Percentiles rank a stretch among this genome's conserved stretches.
phyloP scores from a whole-genome alignment of 2,888 invertebrate genomes.

The Agonum fuliginosum region DNA sequence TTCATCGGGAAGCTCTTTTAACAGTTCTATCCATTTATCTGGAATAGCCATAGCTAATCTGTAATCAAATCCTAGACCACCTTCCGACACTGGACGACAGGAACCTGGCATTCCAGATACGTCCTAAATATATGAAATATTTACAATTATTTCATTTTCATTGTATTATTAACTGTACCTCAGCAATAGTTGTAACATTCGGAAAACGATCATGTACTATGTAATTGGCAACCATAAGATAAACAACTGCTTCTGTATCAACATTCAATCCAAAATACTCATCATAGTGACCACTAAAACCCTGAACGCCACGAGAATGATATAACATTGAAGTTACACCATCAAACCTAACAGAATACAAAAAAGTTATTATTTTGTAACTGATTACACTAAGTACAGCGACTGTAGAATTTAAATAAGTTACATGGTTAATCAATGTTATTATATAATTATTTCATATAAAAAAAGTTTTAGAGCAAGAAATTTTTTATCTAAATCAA shows the following conservation, averaged over 20 bases:
- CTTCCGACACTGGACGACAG: constrained; percentile 94
- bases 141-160: not conserved
- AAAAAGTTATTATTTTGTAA: no score
- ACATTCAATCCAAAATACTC: constrained; percentile 98
- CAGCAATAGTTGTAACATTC: constrained; percentile 93
- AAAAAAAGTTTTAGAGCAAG: no score
- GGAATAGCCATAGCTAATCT: constrained; percentile 99
- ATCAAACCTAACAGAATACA: constrained; percentile 83
- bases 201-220: constrained; percentile 87
- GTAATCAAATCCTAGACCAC: constrained; percentile 97
- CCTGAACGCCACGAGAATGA: constrained; percentile 95
- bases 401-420: no score
- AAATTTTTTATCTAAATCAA: no score
- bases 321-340: constrained; percentile 99
- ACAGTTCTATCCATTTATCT: constrained; percentile 97
- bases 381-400: no score
- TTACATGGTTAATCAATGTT: no score
- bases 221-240: constrained; percentile 95
- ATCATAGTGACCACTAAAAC: constrained; percentile 94
- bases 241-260: constrained; percentile 96
- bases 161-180: constrained; percentile 75
- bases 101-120: constrained; percentile 99
- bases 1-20: constrained; percentile 90
- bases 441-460: no score
- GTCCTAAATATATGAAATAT: constrained; percentile 77